Evolutionary conservation across 2,888 invertebrate genomes (phyloP), one percentile per base, ranked within the genome.

Genomic region (Cecidostiba fungosa): DNA sequence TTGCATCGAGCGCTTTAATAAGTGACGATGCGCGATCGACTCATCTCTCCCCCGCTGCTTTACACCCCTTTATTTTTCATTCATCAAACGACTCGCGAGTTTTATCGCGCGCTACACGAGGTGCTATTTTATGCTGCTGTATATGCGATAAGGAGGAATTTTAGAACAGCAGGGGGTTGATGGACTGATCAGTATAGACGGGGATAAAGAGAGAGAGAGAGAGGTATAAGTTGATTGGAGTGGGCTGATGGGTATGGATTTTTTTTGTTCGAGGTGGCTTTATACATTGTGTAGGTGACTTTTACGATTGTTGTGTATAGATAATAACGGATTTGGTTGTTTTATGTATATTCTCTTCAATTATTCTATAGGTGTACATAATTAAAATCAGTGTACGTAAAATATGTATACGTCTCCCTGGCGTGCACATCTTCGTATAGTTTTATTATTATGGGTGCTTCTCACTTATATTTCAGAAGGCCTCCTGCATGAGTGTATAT

Each of bases 1-100:
- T 83, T 54, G 54, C 70, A 77, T 77, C 74, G 59, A 74, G 81
- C 23, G 26, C 3, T 10, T 80, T 59, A 70, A 80, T 43, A 72
- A 72, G 14, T 72, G 19, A 43, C n/a, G 29, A 78, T 29, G 14
- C 54, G 43, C 81, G 73, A 81, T 74, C 73, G 81, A 73, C 73
- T 54, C 47, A 23, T 72, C 70, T 39, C n/a, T 19, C n/a, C 12
- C 29, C 19, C 10, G 32, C 10, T 32, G 39, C 23, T 39, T n/a
- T n/a, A 72, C 72, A 70, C 23, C 69, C 16, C 39, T 72, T 72
- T n/a, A 72, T 72, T 72, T 72, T 72, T 72, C 72, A 72, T 72
- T 72, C 39, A 39, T 72, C 66, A 66, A 29, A 29, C 66, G 66
- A 12, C 12, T 66, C 4, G 29, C 23, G 72, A 70, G 16, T 36